Evolutionary conservation across 2,113 vertebrate species (phyloP), one percentile per base, ranked within the genome.

Genomic region (Plestiodon gilberti): DNA sequence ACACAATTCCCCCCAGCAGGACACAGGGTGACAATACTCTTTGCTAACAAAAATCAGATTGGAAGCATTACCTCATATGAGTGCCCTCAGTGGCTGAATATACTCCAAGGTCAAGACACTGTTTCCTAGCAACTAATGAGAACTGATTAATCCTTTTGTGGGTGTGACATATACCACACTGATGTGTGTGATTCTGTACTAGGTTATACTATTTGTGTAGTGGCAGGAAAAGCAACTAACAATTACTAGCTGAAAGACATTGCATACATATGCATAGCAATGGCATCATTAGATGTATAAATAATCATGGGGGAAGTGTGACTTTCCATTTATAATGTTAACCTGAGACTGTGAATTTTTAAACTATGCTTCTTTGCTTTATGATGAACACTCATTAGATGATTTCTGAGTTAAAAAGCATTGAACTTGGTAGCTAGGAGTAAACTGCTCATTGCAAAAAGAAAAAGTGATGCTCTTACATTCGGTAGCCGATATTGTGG

Each of bases 71-170:
- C 71, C 30, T 8, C 87, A 82, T 52, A 62, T 67, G 10, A 0
- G 0, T 84, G 84, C 85, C 87, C 79, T 90, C 77, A 22, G 85
- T 79, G 91, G 87, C 91, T 90, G 74, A 91, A 90, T 80, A 87
- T 88, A 73, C 83, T 57, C 55, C 83, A 62, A 93, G 94, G 93
- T 93, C 92, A 93, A 81, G 89, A 62, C 84, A 76, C 82, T 6
- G 93, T 95, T 94, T 87, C 95, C 90, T 94, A 95, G 95, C 94
- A 94, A 94, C 93, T 89, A 93, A 94, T 92, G 92, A 94, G 92
- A 85, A 82, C 76, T 92, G 89, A 94, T 95, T 93, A 94, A 94
- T 94, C 90, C 90, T 13, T 92, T 90, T 90, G 87, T 91, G 87
- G 90, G 93, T 2, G 2, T 92, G 89, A 85, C 84, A 88, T 23